These are phyloP conservation scores for Calosoma granatense DNA, from an alignment of 1,140 invertebrate species.

Conservation along the genomic window DNA sequence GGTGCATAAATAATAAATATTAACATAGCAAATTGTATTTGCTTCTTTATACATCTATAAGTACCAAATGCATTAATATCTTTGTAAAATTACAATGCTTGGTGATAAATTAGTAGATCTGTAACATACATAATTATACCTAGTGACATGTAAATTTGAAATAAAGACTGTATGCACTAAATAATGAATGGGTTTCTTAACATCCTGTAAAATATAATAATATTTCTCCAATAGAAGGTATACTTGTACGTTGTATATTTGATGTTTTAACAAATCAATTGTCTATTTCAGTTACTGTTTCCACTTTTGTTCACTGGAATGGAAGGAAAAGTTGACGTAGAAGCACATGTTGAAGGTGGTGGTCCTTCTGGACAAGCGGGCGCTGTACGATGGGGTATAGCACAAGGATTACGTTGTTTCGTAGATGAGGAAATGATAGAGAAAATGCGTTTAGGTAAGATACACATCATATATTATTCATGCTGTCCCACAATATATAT, in stretches of 20 bases:
- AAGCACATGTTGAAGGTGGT: conserved; percentile 57
- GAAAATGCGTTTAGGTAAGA: conserved; percentile 75
- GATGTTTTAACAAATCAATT: background rate
- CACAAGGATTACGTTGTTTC: conserved; percentile 70
- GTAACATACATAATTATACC: background rate
- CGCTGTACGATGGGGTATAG: conserved; percentile 75
- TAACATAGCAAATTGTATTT: background rate
- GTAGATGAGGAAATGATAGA: conserved; percentile 65
- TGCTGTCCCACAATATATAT: no score
- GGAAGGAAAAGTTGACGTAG: conserved; percentile 72
- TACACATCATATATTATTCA: conserved; percentile 19
- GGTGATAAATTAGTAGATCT: background rate
- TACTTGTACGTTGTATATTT: no score
- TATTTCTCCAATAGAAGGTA: no score
- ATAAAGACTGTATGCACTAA: background rate
- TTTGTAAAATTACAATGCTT: background rate
- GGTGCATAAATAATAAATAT: background rate
- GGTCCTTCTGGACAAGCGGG: conserved; percentile 70
- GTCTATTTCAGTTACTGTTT: conserved; percentile 61
- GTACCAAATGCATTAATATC: background rate
- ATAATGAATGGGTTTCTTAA: no score
- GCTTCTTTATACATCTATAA: background rate
- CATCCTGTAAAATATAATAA: no score
- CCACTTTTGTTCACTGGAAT: conserved; percentile 73
- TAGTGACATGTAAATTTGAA: background rate